Percentiles rank a stretch among this genome's conserved stretches.
These are phyloP conservation scores for Prochilodus magdalenae DNA, from an alignment of 2,113 vertebrate species.

Conservation along the genomic window DNA sequence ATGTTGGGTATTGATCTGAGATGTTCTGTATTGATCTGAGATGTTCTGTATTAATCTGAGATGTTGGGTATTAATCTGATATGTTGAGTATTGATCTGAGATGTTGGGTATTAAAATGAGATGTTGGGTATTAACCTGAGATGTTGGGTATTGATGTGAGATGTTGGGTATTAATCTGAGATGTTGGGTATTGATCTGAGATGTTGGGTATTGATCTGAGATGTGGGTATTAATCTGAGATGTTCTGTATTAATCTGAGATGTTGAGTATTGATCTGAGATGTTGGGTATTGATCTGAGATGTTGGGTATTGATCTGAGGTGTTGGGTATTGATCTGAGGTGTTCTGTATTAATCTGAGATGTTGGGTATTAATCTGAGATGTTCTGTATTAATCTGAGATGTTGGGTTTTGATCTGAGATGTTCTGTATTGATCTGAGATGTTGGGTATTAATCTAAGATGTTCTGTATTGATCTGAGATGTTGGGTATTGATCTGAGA, in stretches of 20 bases:
- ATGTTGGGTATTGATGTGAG: background rate
- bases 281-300: background rate
- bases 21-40: background rate
- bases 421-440: background rate
- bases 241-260: background rate
- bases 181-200: background rate
- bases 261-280: background rate
- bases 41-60: background rate
- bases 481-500: background rate
- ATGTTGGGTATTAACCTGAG: background rate
- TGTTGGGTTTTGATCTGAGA: too few relatives aligned
- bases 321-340: background rate
- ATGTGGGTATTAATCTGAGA: background rate
- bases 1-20: background rate
- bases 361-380: background rate
- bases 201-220: too few relatives aligned
- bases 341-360: background rate
- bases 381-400: background rate
- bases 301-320: background rate
- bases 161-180: background rate
- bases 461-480: background rate
- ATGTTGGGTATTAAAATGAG: background rate
- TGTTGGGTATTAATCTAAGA: background rate
- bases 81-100: background rate
- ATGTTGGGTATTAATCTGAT: background rate